These are phyloP conservation scores for Eulemur macaco DNA, from an alignment of 2,113 vertebrate species.

Conservation along the genomic window DNA sequence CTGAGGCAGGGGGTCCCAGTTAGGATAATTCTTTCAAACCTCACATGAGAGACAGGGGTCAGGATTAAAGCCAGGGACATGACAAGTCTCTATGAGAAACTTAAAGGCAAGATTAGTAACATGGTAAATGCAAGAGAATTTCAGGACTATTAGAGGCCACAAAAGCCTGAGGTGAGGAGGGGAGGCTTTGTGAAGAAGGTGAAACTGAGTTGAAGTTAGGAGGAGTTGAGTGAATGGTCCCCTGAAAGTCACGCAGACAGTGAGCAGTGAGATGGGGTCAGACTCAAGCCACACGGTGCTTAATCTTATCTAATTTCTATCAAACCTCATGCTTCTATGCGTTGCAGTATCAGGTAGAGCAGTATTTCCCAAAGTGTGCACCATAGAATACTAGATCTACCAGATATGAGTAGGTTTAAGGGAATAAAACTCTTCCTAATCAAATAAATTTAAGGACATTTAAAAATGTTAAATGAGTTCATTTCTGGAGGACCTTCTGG, in stretches of 20 bases:
- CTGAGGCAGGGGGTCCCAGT: background rate
- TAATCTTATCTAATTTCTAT: background rate
- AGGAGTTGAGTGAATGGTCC: background rate
- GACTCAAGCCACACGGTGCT: background rate
- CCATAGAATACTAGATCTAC: background rate
- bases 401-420: background rate
- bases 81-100: background rate
- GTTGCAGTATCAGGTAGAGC: background rate
- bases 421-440: background rate
- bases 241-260: background rate
- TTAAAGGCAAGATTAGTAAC: background rate
- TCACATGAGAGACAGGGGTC: background rate
- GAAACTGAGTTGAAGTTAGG: background rate
- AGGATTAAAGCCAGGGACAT: background rate
- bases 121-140: background rate
- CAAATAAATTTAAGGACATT: background rate
- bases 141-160: background rate
- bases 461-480: background rate
- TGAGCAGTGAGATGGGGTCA: background rate
- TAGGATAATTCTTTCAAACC: background rate
- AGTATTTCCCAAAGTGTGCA: background rate
- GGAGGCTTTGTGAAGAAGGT: background rate
- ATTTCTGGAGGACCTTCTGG: background rate
- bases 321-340: background rate
- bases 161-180: background rate